Evolutionary conservation across 2,888 invertebrate genomes (phyloP).

Genomic region (Melanostoma mellinum): DNA sequence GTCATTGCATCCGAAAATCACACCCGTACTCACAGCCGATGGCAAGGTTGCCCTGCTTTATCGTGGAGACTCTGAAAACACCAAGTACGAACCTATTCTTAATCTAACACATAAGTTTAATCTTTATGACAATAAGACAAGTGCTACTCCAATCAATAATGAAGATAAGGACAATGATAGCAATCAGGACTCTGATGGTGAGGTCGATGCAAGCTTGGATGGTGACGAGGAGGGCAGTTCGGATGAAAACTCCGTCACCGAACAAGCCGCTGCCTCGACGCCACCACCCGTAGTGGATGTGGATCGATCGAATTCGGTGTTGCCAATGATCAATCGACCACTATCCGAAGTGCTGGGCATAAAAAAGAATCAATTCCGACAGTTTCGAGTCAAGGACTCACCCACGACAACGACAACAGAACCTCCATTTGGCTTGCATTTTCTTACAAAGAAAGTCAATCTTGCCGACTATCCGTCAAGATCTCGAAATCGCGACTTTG

Average conservation of each 20-base stretch:
- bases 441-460: conserved; percentile 79
- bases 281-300: conserved; percentile 66
- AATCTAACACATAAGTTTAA: conserved; percentile 81
- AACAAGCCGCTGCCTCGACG: conserved; percentile 72
- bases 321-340: conserved; percentile 82
- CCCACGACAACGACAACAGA: conserved; percentile 76
- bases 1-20: conserved; percentile 82
- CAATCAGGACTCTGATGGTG: conserved; percentile 71
- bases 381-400: conserved; percentile 81
- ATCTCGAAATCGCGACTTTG: conserved; percentile 79
- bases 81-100: conserved; percentile 82
- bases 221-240: conserved; percentile 72
- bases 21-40: conserved; percentile 82
- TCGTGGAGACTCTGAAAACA: conserved; percentile 82
- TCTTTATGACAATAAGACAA: conserved; percentile 74
- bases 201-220: conserved; percentile 69
- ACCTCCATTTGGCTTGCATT: conserved; percentile 75
- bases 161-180: conserved; percentile 69
- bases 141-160: conserved; percentile 67
- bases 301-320: conserved; percentile 77
- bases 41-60: conserved; percentile 83
- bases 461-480: conserved; percentile 79
- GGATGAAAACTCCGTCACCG: conserved; percentile 77
- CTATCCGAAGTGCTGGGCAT: conserved; percentile 82
- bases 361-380: conserved; percentile 82